These are phyloP conservation scores for Tragelaphus imberbis DNA, from an alignment of 2,113 vertebrate genomes.

Conservation along the genomic window DNA sequence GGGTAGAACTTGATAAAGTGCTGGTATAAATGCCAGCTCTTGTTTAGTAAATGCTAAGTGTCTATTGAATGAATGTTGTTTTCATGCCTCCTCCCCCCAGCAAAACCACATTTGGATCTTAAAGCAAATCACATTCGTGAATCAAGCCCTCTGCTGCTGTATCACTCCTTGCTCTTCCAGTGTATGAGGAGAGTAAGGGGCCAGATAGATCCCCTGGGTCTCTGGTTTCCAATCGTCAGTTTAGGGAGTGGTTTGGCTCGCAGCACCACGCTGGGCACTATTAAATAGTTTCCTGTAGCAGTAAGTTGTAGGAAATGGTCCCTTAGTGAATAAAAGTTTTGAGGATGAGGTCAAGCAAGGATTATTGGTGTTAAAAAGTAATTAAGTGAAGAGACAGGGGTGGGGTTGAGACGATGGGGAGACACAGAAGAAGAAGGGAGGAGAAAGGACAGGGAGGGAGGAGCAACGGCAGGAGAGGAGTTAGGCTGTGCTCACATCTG, in stretches of 20 bases:
- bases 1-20: not conserved
- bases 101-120: not conserved
- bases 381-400: not conserved
- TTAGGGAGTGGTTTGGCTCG: not conserved
- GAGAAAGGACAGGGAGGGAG: not conserved
- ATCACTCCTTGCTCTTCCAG: not conserved
- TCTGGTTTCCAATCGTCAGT: not conserved
- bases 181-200: not conserved
- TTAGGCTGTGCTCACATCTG: not conserved
- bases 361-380: slow-evolving; percentile 35
- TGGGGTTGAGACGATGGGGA: not conserved
- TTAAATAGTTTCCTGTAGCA: not conserved
- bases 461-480: not conserved
- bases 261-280: not conserved
- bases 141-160: not conserved
- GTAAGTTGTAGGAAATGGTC: not conserved
- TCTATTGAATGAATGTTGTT: not conserved
- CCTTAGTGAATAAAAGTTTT: not conserved
- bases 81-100: not conserved
- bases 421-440: not conserved
- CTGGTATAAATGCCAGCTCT: not conserved
- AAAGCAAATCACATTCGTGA: not conserved
- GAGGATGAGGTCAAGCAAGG: slow-evolving; percentile 24
- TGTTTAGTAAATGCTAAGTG: not conserved
- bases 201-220: not conserved